Base-by-base conservation (phyloP, 37 sponge, comb jelly and placozoan species). In the Hormiphora californensis region DNA sequence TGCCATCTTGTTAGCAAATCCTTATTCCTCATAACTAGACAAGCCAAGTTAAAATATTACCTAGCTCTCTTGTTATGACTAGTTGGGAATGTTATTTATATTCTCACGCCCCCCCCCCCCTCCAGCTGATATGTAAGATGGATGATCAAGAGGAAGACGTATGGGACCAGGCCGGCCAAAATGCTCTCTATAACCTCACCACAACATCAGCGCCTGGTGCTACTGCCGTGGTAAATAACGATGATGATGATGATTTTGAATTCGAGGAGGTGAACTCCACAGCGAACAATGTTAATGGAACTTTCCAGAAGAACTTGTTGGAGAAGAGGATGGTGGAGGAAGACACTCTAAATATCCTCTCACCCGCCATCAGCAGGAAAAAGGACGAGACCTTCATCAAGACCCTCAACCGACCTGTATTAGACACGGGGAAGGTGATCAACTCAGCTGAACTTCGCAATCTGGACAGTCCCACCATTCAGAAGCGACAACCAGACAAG, bases 81-180 rank as follows among this genome's bases (percentile, higher is more conserved):
- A n/a, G n/a, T n/a, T n/a, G n/a, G n/a, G n/a, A n/a, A n/a, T n/a
- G n/a, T n/a, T n/a, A n/a, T n/a, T n/a, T n/a, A n/a, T n/a, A n/a
- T n/a, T n/a, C n/a, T n/a, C n/a, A n/a, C n/a, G n/a, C n/a, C n/a
- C n/a, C n/a, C n/a, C n/a, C n/a, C n/a, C n/a, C n/a, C n/a, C n/a
- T n/a, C n/a, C n/a, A n/a, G n/a, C n/a, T 19, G 7, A 57, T 57
- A 5, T 30, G 3, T 12, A 73, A 43, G 81, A 73, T 46, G 23
- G 81, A 73, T 4, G 46, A 23, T 5, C 25, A 57, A 57, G 61
- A 1, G 5, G 81, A 73, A 12, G 81, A 73, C 25, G 12, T 73
- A 36, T 73, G 81, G 81, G 81, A 73, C 2, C 8, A 73, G 25
- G 81, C 81, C 1, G 81, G 81, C 23, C 46, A 73, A 36, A 73